phyloP scores from a whole-genome alignment of 2,797 vertebrate genomes.

The Serranus cabrilla region DNA sequence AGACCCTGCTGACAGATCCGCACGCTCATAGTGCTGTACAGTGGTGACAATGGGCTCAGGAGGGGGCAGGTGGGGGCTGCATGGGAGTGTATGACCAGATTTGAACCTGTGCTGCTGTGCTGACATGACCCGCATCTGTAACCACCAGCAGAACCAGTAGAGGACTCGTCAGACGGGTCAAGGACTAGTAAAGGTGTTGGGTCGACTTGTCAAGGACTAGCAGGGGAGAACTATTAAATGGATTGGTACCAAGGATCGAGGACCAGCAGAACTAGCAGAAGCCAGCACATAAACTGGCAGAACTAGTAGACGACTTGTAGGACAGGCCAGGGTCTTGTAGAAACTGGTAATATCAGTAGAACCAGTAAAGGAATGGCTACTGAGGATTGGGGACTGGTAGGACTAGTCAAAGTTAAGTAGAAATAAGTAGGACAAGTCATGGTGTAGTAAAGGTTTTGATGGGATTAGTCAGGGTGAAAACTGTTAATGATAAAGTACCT shows the following conservation, averaged over 20 bases:
- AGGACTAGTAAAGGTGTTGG: background rate
- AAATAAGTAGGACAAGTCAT: too few relatives aligned
- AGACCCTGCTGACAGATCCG: conserved; percentile 62
- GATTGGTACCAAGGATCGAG: too few relatives aligned
- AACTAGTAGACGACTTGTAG: too few relatives aligned
- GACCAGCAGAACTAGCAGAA: too few relatives aligned
- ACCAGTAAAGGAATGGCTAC: background rate
- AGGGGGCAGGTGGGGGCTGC: too few relatives aligned
- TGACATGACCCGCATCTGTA: conserved; percentile 24
- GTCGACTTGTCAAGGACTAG: background rate
- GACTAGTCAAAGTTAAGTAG: background rate
- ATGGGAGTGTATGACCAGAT: conserved; percentile 16
- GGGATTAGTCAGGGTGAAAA: too few relatives aligned
- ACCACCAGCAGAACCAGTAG: background rate
- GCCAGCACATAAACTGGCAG: too few relatives aligned
- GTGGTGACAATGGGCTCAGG: conserved; percentile 42
- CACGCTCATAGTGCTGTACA: conserved; percentile 23
- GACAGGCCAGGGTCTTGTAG: too few relatives aligned
- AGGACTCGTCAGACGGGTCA: background rate
- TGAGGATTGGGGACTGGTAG: background rate
- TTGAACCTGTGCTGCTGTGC: conserved; percentile 30
- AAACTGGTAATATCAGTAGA: background rate
- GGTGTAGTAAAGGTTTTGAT: too few relatives aligned
- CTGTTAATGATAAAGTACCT: too few relatives aligned
- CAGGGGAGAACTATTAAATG: background rate